These are phyloP conservation scores for Protaetia brevitarsis DNA, from an alignment of 1,140 invertebrate genomes.

Conservation along the genomic window DNA sequence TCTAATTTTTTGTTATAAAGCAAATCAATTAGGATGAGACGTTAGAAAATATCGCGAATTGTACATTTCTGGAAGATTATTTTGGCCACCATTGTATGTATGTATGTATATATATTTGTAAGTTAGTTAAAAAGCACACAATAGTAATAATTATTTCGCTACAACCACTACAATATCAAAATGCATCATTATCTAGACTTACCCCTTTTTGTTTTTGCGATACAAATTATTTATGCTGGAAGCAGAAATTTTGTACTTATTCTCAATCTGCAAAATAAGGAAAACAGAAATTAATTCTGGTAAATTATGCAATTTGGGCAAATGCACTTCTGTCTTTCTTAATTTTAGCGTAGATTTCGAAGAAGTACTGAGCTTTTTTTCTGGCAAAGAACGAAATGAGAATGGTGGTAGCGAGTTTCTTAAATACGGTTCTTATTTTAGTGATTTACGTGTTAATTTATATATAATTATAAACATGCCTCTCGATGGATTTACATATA, in stretches of 20 bases:
- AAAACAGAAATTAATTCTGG: slow-evolving; percentile 71
- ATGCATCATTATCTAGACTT: slow-evolving; percentile 73
- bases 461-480: slow-evolving; percentile 22
- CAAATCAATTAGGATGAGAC: too few species aligned
- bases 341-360: slow-evolving; percentile 54
- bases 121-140: not conserved
- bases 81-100: slow-evolving; percentile 1
- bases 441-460: slow-evolving; percentile 13
- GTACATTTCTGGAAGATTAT: not conserved
- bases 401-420: slow-evolving; percentile 16
- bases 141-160: not conserved
- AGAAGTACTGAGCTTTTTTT: slow-evolving; percentile 54
- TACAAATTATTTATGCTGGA: slow-evolving; percentile 97
- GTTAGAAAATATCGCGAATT: too few species aligned
- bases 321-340: slow-evolving; percentile 51
- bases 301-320: slow-evolving; percentile 21
- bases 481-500: too few species aligned
- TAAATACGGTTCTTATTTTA: not conserved
- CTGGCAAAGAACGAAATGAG: not conserved
- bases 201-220: slow-evolving; percentile 99
- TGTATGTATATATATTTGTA: not conserved
- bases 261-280: slow-evolving; percentile 95
- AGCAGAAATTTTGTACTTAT: slow-evolving; percentile 98
- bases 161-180: slow-evolving; percentile 1
- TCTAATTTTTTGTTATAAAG: too few species aligned